Conservation (phyloP, 2,113 vertebrate genomes). For the Eublepharis macularius region DNA sequence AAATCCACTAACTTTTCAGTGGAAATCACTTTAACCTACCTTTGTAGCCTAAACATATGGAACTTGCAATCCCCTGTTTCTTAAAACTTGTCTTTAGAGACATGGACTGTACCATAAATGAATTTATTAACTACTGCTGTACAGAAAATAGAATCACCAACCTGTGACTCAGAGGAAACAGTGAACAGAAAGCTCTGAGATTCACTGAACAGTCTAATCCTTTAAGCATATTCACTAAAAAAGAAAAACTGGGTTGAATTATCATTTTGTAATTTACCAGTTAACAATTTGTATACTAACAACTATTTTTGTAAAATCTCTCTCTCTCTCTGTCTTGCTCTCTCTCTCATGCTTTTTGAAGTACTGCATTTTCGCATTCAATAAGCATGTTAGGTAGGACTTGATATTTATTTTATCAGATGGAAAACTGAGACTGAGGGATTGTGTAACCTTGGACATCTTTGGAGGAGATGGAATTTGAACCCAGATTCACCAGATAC, state of each 20-base stretch:
- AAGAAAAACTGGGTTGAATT: neutral
- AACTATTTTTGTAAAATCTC: neutral
- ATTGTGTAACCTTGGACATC: neutral
- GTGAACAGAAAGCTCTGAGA: neutral
- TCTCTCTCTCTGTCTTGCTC: too few species aligned
- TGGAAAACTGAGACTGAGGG: neutral
- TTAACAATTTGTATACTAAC: neutral
- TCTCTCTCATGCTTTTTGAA: too few species aligned
- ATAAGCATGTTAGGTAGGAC: neutral
- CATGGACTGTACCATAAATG: conserved; percentile 1
- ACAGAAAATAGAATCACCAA: conserved; percentile 24
- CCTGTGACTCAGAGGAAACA: conserved; percentile 15
- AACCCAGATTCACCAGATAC: neutral
- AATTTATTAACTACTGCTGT: conserved; percentile 18
- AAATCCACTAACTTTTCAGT: conserved; percentile 33
- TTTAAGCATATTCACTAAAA: neutral
- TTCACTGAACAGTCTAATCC: conserved; percentile 1
- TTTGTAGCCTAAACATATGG: conserved; percentile 18
- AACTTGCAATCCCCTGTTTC: conserved; percentile 5
- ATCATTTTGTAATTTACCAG: neutral
- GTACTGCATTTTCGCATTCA: neutral
- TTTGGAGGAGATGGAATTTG: neutral
- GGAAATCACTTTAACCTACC: conserved; percentile 5
- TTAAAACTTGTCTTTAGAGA: conserved; percentile 23
- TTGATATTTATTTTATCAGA: neutral